Evolutionary conservation across 1,140 invertebrate genomes (phyloP).

Genomic region (Euura lappo): DNA sequence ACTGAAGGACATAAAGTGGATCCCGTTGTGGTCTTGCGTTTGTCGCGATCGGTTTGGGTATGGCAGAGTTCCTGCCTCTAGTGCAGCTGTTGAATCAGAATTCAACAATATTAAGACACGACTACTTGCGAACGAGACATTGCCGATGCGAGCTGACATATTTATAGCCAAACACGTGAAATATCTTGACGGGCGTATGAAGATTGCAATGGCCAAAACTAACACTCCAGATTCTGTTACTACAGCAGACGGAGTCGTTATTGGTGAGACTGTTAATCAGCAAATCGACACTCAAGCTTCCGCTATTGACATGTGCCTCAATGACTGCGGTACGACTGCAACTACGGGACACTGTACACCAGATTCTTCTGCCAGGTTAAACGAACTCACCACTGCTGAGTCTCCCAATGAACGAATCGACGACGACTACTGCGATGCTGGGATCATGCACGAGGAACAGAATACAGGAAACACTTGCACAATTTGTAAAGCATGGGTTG

Average conservation of each 20-base stretch:
- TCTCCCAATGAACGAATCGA: too few species aligned
- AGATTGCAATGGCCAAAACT: conserved; percentile 4
- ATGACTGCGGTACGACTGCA: too few species aligned
- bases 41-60: conserved; percentile 15
- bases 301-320: background rate
- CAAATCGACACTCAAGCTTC: background rate
- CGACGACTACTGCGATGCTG: background rate
- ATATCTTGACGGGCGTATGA: conserved; percentile 22
- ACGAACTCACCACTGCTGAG: too few species aligned
- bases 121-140: conserved; percentile 20
- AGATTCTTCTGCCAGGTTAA: too few species aligned
- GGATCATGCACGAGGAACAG: background rate
- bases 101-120: conserved; percentile 19
- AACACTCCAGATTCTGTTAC: background rate
- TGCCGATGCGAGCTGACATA: conserved; percentile 23
- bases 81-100: conserved; percentile 19
- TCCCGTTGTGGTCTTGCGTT: conserved; percentile 21
- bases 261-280: background rate
- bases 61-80: conserved; percentile 20
- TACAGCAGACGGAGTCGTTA: background rate
- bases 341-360: too few species aligned
- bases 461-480: conserved; percentile 22
- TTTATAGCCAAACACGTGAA: conserved; percentile 25
- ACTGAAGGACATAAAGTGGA: conserved; percentile 1
- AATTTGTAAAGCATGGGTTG: conserved; percentile 19